Conservation (phyloP, 2,888 invertebrate species). For the Trachelus troglodyta region DNA sequence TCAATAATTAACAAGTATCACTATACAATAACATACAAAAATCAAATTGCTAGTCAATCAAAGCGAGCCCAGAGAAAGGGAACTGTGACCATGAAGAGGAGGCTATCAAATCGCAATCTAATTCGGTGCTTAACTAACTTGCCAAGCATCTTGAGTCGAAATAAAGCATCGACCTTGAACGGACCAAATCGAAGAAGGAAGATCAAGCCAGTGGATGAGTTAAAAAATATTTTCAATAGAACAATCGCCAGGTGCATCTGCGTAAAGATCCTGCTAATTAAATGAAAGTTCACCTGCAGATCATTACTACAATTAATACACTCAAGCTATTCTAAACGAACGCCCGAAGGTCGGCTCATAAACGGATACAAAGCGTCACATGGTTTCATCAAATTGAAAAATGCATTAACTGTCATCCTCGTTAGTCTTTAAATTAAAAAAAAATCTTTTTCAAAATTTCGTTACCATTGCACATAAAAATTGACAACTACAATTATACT, state of each 20-base stretch:
- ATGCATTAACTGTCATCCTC: background rate
- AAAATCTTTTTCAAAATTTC: background rate
- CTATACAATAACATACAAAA: background rate
- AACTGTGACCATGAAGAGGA: background rate
- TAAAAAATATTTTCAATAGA: background rate
- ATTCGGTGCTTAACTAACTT: background rate
- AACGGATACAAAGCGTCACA: background rate
- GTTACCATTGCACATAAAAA: background rate
- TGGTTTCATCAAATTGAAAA: background rate
- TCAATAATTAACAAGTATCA: background rate
- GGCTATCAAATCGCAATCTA: background rate
- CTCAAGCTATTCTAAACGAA: background rate
- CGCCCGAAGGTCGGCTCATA: background rate
- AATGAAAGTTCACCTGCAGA: background rate
- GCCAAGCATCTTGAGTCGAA: background rate
- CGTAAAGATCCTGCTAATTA: background rate
- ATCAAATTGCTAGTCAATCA: background rate
- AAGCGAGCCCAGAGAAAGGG: background rate
- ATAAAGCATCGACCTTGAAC: background rate
- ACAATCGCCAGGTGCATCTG: background rate
- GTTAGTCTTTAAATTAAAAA: background rate
- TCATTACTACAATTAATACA: background rate
- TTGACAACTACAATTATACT: background rate
- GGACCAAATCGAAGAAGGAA: background rate
- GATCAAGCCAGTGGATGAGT: background rate